phyloP scores from a whole-genome alignment of 2,113 vertebrate species.

The Carlito syrichta region DNA sequence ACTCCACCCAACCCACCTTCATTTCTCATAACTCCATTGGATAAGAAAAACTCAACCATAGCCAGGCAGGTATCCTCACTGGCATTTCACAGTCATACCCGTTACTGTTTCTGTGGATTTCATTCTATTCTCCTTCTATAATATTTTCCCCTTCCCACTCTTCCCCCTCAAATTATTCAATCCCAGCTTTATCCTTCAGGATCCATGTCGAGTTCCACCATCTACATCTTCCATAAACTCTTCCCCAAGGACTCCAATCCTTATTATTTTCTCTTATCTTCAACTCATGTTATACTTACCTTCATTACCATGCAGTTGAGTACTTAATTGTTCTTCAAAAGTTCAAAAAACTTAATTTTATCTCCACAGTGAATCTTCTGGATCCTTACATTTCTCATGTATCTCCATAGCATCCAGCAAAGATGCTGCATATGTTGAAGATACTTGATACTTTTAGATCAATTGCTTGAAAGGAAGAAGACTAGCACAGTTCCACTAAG shows the following conservation, averaged over 20 bases:
- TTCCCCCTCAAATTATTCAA: background rate
- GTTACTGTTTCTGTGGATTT: background rate
- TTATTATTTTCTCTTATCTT: background rate
- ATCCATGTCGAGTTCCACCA: background rate
- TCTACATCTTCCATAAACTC: background rate
- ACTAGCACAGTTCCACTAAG: background rate
- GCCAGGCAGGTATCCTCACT: background rate
- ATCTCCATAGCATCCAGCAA: background rate
- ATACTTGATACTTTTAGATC: background rate
- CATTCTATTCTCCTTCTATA: background rate
- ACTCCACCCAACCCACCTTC: background rate
- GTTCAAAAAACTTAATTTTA: constrained; percentile 27
- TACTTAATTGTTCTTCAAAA: constrained; percentile 13
- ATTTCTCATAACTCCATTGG: background rate
- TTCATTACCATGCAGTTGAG: background rate
- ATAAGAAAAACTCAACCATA: background rate
- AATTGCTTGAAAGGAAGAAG: background rate
- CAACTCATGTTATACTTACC: background rate
- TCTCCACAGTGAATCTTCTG: background rate
- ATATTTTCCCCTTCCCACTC: background rate
- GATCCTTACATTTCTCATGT: background rate
- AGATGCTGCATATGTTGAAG: background rate
- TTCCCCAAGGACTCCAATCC: background rate
- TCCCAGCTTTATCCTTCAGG: background rate
- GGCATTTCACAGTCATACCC: background rate